Base-by-base conservation (phyloP, 2,113 vertebrate genomes). In the Egretta garzetta region DNA sequence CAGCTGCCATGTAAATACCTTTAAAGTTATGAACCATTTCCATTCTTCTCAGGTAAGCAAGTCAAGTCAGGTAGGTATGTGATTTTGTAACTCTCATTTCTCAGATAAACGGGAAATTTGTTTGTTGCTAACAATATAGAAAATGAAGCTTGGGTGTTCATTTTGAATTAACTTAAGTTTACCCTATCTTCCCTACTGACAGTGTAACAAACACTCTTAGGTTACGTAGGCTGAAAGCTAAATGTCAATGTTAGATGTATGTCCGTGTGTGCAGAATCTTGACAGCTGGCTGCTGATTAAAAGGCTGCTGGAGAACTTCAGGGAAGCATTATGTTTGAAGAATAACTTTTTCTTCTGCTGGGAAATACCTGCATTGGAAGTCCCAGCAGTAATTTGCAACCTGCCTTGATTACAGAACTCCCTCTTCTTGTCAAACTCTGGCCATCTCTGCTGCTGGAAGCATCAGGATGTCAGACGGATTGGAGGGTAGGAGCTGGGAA, bases 241-340 rank as follows among this genome's bases (percentile, higher is more conserved):
- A 96, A 96, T 80, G 81, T 84, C 93, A 90, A 0, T 91, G 52
- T 92, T 92, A 92, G 86, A 95, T 93, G 43, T 91, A 80, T 94
- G 73, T 83, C 83, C 8, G 3, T 64, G 43, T 82, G 76, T 91
- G 84, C 91, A 94, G 94, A 93, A 95, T 56, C 94, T 93, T 94
- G 94, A 94, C 94, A 94, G 93, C 70, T 94, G 93, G 93, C 50
- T 0, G 32, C 83, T 96, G 89, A 96, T 93, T 96, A 92, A 96
- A 96, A 94, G 70, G 89, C 89, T 95, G 84, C 89, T 96, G 91
- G 89, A 94, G 91, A 96, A 97, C 95, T 97, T 97, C 80, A 96
- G 93, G 97, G 95, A 91, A 95, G 58, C 95, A 94, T 96, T 96
- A 93, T 85, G 37, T 92, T 96, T 95, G 94, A 96, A 95, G 89